Conservation (phyloP, 2,888 invertebrate genomes). For the Nomada ruficornis region DNA sequence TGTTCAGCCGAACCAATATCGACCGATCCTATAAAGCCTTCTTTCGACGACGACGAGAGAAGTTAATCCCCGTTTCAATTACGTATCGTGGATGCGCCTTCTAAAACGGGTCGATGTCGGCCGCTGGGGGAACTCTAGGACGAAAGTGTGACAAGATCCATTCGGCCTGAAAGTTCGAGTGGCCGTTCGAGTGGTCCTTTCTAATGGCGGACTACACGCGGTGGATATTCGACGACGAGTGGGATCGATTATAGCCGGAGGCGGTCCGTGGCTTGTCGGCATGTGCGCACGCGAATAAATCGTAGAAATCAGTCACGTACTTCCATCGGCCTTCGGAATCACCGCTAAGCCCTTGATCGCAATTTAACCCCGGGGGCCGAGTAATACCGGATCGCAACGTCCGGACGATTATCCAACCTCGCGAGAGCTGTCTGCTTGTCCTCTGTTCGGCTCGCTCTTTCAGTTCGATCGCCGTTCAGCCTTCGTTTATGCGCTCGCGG, state of each 20-base stretch:
- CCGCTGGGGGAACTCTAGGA: conserved; percentile 36
- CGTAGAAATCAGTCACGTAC: conserved; percentile 76
- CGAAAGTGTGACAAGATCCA: conserved; percentile 29
- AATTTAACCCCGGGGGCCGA: conserved; percentile 79
- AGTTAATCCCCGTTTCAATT: conserved; percentile 65
- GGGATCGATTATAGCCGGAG: conserved; percentile 66
- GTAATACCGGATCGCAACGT: conserved; percentile 79
- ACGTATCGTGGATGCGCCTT: conserved; percentile 43
- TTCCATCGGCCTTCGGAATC: conserved; percentile 81
- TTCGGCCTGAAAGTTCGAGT: conserved; percentile 46
- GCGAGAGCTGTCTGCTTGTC: conserved; percentile 58
- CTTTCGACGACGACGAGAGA: conserved; percentile 46
- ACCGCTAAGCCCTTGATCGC: conserved; percentile 83
- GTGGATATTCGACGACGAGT: conserved; percentile 50
- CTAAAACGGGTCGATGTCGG: conserved; percentile 27
- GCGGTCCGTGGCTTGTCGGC: conserved; percentile 9
- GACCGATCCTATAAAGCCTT: conserved; percentile 31
- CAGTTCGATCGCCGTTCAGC: conserved; percentile 22
- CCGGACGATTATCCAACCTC: conserved; percentile 78
- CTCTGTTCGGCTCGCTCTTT: conserved; percentile 40
- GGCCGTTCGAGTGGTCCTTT: conserved; percentile 31
- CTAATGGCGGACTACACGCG: conserved; percentile 40
- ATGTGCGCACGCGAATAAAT: conserved; percentile 70
- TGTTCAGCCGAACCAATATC: conserved; percentile 45
- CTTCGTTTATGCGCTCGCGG: conserved; percentile 48